Evolutionary conservation across 2,113 vertebrate genomes (phyloP).

Genomic region (Trematocara nigrifrons): DNA sequence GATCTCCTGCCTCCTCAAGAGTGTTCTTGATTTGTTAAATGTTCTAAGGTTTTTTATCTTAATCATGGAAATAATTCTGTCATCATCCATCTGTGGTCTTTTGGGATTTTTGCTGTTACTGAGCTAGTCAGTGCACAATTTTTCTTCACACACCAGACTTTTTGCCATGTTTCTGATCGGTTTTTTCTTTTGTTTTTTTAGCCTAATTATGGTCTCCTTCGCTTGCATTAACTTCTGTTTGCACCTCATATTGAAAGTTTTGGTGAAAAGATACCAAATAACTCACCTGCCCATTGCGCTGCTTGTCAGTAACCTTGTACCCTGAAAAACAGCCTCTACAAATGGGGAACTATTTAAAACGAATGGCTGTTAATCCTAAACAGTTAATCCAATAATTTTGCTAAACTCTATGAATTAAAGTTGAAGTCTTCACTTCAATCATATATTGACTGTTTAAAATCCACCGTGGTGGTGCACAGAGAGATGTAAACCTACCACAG

Average conservation of each 20-base stretch:
- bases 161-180: neutral
- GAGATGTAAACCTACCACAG: neutral
- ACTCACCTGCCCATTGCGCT: neutral
- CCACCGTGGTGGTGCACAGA: neutral
- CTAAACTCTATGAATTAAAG: neutral
- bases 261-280: neutral
- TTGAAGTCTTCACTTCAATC: neutral
- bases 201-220: neutral
- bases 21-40: neutral
- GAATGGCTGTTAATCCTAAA: neutral
- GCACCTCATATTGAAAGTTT: fast-evolving
- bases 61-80: neutral
- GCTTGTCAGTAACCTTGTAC: neutral
- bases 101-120: neutral
- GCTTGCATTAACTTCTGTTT: fast-evolving
- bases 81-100: neutral
- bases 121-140: neutral
- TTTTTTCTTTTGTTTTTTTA: fast-evolving
- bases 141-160: neutral
- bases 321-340: neutral
- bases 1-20: neutral
- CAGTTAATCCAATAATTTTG: fast-evolving
- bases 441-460: neutral
- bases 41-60: neutral
- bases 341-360: neutral